Evolutionary conservation across 1,140 invertebrate species (phyloP).

Genomic region (Amyelois transitella): DNA sequence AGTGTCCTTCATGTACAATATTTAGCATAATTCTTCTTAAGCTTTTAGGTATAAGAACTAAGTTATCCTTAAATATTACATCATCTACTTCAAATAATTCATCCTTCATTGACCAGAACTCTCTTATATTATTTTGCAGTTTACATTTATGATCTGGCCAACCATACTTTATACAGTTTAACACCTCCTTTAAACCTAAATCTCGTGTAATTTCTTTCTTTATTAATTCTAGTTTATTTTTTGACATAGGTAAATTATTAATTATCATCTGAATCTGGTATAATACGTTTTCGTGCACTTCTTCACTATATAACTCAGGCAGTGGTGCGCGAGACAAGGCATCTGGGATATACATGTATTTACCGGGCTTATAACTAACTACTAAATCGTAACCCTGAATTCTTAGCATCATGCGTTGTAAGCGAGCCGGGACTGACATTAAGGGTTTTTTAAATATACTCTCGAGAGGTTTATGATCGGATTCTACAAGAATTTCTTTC

Average conservation of each 20-base stretch:
- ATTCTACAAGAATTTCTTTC: constrained; percentile 9
- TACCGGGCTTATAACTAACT: not conserved
- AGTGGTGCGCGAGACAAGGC: not conserved
- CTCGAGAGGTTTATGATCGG: constrained; percentile 24
- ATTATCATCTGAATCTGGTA: constrained; percentile 9
- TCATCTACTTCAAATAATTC: not conserved
- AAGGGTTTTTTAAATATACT: constrained; percentile 20
- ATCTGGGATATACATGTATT: not conserved
- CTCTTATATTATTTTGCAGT: not conserved
- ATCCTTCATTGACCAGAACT: not conserved
- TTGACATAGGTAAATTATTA: constrained; percentile 9
- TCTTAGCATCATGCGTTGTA: constrained; percentile 21
- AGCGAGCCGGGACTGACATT: constrained; percentile 10
- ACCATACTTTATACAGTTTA: constrained; percentile 4
- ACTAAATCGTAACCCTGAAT: constrained; percentile 11
- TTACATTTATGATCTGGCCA: constrained; percentile 16
- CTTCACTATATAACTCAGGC: constrained; percentile 6
- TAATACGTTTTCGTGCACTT: constrained; percentile 2
- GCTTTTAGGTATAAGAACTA: no score
- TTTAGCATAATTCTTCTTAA: no score
- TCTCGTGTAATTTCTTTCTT: constrained; percentile 8
- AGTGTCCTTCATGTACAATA: no score
- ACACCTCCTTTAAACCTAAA: not conserved
- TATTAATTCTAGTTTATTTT: constrained; percentile 6
- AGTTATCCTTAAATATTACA: no score